These are phyloP conservation scores for Thera obeliscata DNA, from an alignment of 2,888 invertebrate species.

Conservation along the genomic window DNA sequence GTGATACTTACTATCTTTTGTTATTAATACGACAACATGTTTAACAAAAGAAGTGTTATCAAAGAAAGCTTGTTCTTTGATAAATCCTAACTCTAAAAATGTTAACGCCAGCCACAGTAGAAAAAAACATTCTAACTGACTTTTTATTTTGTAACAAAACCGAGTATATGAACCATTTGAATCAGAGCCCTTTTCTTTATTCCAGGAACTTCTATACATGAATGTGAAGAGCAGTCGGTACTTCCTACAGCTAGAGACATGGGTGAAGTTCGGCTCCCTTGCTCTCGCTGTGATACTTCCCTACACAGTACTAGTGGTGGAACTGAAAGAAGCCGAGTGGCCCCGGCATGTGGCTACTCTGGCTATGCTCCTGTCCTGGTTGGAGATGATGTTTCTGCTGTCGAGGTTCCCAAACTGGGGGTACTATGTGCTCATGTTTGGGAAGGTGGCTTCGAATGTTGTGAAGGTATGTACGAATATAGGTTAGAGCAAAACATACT, in stretches of 20 bases:
- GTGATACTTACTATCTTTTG: constrained; percentile 16
- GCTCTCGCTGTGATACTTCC: constrained; percentile 73
- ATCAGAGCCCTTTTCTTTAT: background rate
- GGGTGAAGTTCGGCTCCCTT: constrained; percentile 82
- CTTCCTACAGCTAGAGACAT: constrained; percentile 81
- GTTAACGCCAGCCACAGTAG: no score
- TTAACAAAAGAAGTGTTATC: no score
- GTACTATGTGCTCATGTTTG: constrained; percentile 86
- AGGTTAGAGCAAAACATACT: no score
- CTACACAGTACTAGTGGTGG: constrained; percentile 56
- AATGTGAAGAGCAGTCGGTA: constrained; percentile 77
- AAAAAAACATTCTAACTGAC: no score
- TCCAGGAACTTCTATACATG: constrained; percentile 82
- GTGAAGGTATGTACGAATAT: constrained; percentile 69
- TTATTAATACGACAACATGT: background rate
- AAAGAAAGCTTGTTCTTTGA: no score
- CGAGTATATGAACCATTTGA: no score
- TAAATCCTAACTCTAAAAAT: no score
- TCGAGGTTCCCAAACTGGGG: constrained; percentile 85
- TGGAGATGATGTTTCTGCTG: constrained; percentile 83
- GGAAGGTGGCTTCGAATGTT: constrained; percentile 84
- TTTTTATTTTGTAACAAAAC: background rate
- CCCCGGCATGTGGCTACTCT: constrained; percentile 79
- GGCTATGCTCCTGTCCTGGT: constrained; percentile 82
- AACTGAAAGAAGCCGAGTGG: constrained; percentile 62